phyloP scores from a whole-genome alignment of 2,113 vertebrate genomes.

The Nycticebus coucang region DNA sequence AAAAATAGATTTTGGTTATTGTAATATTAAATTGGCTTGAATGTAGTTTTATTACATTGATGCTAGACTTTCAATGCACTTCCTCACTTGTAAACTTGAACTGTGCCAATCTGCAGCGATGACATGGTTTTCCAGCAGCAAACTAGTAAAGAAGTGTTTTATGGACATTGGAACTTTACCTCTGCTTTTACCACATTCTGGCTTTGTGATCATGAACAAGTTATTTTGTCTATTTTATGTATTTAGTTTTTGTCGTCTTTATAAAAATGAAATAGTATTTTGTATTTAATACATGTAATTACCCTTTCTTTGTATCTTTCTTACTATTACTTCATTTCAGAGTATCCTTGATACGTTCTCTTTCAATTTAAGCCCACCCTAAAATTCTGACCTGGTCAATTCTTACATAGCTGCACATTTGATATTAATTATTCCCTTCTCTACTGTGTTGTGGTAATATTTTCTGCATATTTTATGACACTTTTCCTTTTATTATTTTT shows the following conservation, averaged over 20 bases:
- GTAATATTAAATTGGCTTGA: background rate
- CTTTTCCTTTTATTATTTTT: background rate
- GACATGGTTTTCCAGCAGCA: background rate
- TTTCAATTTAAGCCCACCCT: background rate
- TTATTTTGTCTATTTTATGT: background rate
- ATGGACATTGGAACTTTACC: background rate
- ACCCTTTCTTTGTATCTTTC: background rate
- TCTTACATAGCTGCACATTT: background rate
- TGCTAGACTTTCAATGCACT: background rate
- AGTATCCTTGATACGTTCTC: background rate
- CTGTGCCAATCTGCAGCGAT: background rate
- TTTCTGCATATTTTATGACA: conserved; percentile 14
- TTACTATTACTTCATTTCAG: background rate
- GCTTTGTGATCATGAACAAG: background rate
- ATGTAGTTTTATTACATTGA: conserved; percentile 10
- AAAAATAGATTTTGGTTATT: background rate
- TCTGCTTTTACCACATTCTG: background rate
- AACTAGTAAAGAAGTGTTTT: background rate
- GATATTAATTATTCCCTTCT: background rate
- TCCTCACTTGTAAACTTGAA: background rate
- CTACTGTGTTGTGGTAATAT: background rate
- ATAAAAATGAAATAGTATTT: background rate
- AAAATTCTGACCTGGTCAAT: background rate
- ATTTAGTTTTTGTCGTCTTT: background rate
- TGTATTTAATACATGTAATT: background rate